These are phyloP conservation scores for Psephotus haematonotus DNA, from an alignment of 2,113 vertebrate species.

Conservation along the genomic window DNA sequence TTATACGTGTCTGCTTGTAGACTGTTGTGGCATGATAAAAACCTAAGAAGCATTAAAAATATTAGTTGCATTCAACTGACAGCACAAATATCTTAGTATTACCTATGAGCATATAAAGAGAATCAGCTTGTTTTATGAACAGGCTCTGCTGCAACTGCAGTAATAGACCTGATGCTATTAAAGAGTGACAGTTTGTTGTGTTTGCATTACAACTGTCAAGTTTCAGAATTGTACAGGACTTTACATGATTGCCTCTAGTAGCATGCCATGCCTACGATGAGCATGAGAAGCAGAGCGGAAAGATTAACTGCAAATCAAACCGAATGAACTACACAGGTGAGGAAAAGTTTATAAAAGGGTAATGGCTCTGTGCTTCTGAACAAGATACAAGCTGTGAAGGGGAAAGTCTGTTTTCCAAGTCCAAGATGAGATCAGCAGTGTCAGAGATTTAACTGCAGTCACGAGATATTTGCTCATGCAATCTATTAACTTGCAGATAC, in stretches of 20 bases:
- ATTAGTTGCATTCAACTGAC: not conserved
- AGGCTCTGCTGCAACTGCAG: not conserved
- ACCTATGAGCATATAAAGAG: not conserved
- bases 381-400: not conserved
- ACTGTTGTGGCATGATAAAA: not conserved
- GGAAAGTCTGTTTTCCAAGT: not conserved
- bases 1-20: not conserved
- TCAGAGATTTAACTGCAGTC: not conserved
- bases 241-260: not conserved
- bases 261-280: not conserved
- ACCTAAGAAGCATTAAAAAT: conserved; percentile 8
- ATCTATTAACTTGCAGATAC: not conserved
- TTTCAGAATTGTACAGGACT: not conserved
- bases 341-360: conserved; percentile 6
- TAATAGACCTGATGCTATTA: conserved; percentile 4
- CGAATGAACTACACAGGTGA: not conserved
- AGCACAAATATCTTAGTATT: conserved; percentile 2
- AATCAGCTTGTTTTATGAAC: conserved; percentile 16
- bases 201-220: conserved; percentile 25
- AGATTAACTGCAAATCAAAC: conserved; percentile 51
- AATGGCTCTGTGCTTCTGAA: not conserved
- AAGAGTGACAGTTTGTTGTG: conserved; percentile 34
- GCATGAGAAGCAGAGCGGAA: not conserved
- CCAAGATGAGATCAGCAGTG: not conserved
- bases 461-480: not conserved